A percentile compares a stretch with the other conserved stretches of the same genome.
These are phyloP conservation scores for Odontesthes bonariensis DNA, from an alignment of 2,113 vertebrate genomes.

Conservation along the genomic window DNA sequence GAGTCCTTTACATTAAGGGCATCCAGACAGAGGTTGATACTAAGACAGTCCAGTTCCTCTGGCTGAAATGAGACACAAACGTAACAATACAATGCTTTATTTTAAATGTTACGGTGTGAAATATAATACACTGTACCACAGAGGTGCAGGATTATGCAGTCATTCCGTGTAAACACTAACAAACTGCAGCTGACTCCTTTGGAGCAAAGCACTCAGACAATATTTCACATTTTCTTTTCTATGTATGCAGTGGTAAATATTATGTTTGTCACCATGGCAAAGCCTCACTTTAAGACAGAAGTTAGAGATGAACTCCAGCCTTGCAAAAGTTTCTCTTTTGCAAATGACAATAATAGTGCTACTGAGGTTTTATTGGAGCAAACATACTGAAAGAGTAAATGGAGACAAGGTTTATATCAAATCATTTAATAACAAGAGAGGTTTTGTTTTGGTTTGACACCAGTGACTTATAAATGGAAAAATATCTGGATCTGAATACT, in stretches of 20 bases:
- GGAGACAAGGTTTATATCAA: too few relatives aligned
- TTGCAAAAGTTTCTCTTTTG: neutral
- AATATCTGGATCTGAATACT: too few relatives aligned
- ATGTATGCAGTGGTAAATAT: neutral
- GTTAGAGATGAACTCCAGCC: too few relatives aligned
- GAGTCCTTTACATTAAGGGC: conserved; percentile 82
- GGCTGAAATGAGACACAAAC: conserved; percentile 76
- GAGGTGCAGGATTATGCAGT: neutral
- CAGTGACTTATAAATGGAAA: too few relatives aligned
- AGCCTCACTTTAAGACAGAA: too few relatives aligned
- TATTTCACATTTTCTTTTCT: neutral
- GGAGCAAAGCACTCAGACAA: neutral
- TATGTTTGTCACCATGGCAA: neutral
- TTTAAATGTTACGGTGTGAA: neutral
- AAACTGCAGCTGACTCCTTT: neutral
- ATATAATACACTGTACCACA: neutral
- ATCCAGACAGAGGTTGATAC: conserved; percentile 87
- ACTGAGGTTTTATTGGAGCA: neutral
- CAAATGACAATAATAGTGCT: neutral
- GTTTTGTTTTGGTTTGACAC: too few relatives aligned
- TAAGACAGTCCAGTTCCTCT: conserved; percentile 83
- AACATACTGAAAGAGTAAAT: too few relatives aligned
- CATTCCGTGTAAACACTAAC: neutral
- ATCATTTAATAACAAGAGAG: too few relatives aligned
- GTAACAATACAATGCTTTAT: neutral